phyloP scores from a whole-genome alignment of 2,113 vertebrate species.

The Entelurus aequoreus region DNA sequence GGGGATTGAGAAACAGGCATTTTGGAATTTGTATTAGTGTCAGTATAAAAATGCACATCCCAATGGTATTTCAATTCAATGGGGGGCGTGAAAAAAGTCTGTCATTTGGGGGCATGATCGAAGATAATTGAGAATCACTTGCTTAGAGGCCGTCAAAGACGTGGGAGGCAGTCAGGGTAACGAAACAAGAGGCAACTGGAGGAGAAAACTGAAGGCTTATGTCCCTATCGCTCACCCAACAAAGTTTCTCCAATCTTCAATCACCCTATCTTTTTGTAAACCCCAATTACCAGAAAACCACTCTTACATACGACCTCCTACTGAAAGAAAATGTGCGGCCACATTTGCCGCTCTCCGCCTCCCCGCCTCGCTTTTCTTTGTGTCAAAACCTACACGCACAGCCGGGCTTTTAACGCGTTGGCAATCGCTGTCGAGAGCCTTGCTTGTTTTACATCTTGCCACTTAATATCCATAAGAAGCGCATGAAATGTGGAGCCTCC shows the following conservation, averaged over 20 bases:
- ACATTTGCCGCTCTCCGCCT: constrained; percentile 14
- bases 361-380: background rate
- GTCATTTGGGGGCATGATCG: no score
- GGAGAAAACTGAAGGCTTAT: constrained; percentile 41
- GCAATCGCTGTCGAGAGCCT: constrained; percentile 20
- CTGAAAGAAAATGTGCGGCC: constrained; percentile 35
- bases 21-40: no score
- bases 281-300: constrained; percentile 43
- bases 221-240: constrained; percentile 31
- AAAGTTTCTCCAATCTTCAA: constrained; percentile 39
- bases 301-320: constrained; percentile 15
- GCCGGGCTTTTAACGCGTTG: constrained; percentile 33
- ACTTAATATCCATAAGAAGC: constrained; percentile 47
- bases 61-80: no score
- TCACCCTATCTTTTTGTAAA: constrained; percentile 50
- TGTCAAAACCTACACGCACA: constrained; percentile 28
- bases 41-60: no score
- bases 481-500: constrained; percentile 33
- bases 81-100: no score
- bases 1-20: no score
- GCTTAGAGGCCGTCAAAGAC: constrained; percentile 22
- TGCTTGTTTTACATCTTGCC: constrained; percentile 27
- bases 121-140: constrained; percentile 26
- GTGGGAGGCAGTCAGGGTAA: constrained; percentile 38
- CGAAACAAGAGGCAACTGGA: constrained; percentile 53